phyloP scores from a whole-genome alignment of 2,113 vertebrate genomes.

The Eurypyga helias region DNA sequence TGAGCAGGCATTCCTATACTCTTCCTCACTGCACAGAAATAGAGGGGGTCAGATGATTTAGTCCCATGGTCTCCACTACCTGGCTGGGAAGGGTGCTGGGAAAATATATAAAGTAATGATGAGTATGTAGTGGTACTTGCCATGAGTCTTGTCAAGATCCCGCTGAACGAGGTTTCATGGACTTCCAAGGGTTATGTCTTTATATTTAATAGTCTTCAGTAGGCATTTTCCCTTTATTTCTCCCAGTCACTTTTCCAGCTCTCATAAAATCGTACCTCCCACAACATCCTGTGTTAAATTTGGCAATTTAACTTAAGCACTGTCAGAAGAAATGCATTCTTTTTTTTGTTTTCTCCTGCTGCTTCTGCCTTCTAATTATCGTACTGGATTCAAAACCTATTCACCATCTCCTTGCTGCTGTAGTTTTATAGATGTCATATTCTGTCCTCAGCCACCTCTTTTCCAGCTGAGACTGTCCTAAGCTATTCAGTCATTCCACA shows the following conservation, averaged over 20 bases:
- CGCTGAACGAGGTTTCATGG: not conserved
- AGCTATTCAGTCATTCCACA: not conserved
- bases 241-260: not conserved
- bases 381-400: not conserved
- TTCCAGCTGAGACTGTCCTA: not conserved
- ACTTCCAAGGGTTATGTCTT: not conserved
- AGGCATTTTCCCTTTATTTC: not conserved
- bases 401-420: not conserved
- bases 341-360: not conserved
- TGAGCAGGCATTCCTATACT: not conserved
- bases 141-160: not conserved
- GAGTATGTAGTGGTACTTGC: not conserved
- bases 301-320: not conserved
- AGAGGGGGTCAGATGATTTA: not conserved
- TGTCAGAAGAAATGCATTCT: not conserved
- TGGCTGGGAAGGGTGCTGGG: not conserved
- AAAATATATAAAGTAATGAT: not conserved
- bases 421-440: not conserved
- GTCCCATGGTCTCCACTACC: not conserved
- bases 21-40: not conserved
- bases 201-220: not conserved
- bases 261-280: not conserved
- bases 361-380: not conserved
- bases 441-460: not conserved
- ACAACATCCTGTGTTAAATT: not conserved